Evolutionary conservation across 2,113 vertebrate species (phyloP), one percentile per base, ranked within the genome.

Genomic region (Vidua chalybeata): DNA sequence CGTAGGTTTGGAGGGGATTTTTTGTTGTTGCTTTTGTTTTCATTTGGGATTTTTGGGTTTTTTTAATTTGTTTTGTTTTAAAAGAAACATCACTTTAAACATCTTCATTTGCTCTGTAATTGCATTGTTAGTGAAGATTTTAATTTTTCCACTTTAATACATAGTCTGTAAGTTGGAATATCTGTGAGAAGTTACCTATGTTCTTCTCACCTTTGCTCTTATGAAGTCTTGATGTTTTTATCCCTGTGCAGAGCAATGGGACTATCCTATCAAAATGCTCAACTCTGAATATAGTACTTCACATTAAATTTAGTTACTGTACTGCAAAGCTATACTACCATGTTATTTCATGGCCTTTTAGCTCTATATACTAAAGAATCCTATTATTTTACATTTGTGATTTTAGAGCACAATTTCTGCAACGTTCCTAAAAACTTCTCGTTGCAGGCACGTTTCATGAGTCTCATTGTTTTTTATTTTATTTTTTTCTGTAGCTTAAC

Each of bases 91-190:
- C 2, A 3, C 21, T 78, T 71, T 74, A 84, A 68, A 55, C 52
- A 10, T 80, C 58, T 88, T 90, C 13, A 58, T 97, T 93, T 90
- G 74, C 51, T 93, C 90, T 84, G 51, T 82, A 49, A 84, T 79
- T 81, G 39, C 82, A n/a, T 62, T 58, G 31, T 90, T 67, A 68
- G 21, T 92, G n/a, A 64, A 87, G 17, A 56, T 69, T 89, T 92
- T 96, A 11, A 54, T 85, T 26, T 73, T 90, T 94, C 41, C 28
- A 43, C 63, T 81, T 67, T 61, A 93, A 93, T 18, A 73, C 30
- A 39, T 46, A 46, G 30, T 66, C 33, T 21, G 4, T 68, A 89
- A 28, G 15, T 74, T 79, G 66, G 16, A 89, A 9, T 67, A 92
- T 75, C 35, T 67, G 10, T 83, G 89, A 91, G 90, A 91, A 91